phyloP scores from a whole-genome alignment of 2,888 invertebrate genomes.

The Cephus rjabovi region DNA sequence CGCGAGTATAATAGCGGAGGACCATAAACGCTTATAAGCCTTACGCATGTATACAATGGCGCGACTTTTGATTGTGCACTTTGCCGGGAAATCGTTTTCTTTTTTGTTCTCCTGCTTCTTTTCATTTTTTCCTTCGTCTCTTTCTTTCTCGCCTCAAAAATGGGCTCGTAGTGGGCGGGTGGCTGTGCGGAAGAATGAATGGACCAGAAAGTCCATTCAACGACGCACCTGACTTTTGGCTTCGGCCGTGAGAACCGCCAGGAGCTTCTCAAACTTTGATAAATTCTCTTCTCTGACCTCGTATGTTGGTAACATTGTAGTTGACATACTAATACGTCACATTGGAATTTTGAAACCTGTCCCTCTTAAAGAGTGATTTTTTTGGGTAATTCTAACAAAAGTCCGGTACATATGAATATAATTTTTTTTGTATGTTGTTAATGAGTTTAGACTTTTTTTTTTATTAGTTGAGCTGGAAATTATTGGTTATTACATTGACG shows the following conservation, averaged over 20 bases:
- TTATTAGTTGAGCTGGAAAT: neutral
- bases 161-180: constrained; percentile 55
- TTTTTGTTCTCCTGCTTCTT: constrained; percentile 18
- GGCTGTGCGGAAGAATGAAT: constrained; percentile 45
- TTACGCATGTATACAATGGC: constrained; percentile 12
- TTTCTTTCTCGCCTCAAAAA: constrained; percentile 43
- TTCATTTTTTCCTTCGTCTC: constrained; percentile 14
- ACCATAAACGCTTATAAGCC: constrained; percentile 27
- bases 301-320: neutral
- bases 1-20: constrained; percentile 21
- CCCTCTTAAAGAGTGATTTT: neutral
- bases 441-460: neutral
- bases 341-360: neutral
- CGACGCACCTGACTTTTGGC: constrained; percentile 48
- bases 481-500: neutral
- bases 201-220: constrained; percentile 40
- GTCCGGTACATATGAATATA: neutral
- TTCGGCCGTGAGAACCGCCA: constrained; percentile 47
- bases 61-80: constrained; percentile 27
- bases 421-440: neutral
- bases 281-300: constrained; percentile 20
- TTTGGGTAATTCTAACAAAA: neutral
- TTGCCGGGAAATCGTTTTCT: constrained; percentile 33
- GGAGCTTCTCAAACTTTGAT: constrained; percentile 32
- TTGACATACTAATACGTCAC: neutral